phyloP scores from a whole-genome alignment of 2,888 invertebrate genomes.

The Epinotia nisella region DNA sequence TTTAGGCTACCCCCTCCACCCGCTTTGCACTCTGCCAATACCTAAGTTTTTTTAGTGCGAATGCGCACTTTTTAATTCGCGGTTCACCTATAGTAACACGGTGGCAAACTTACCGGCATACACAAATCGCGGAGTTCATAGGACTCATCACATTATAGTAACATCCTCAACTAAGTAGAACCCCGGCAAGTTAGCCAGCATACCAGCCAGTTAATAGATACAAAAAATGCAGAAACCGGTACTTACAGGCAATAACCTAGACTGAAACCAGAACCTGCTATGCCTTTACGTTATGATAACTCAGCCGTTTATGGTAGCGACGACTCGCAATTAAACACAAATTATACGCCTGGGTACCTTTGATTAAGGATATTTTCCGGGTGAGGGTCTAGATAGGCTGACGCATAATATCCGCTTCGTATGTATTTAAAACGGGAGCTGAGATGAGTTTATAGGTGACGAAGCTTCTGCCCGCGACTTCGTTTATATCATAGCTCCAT shows the following conservation, averaged over 20 bases:
- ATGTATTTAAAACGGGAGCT: constrained; percentile 37
- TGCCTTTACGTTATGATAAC: constrained; percentile 50
- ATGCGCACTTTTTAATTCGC: too few relatives aligned
- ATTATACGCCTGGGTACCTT: constrained; percentile 33
- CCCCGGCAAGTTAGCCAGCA: constrained; percentile 22
- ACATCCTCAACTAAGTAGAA: constrained; percentile 22
- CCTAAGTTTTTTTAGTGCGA: too few relatives aligned
- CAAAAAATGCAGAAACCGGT: constrained; percentile 43
- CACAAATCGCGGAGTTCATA: not conserved
- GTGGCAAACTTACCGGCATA: too few relatives aligned
- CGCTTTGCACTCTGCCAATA: too few relatives aligned
- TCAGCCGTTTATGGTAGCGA: constrained; percentile 47
- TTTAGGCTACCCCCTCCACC: too few relatives aligned
- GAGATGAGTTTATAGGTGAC: constrained; percentile 13
- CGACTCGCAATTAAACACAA: constrained; percentile 45
- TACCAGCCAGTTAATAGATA: constrained; percentile 40
- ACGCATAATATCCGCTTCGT: constrained; percentile 30
- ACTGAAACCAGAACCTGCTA: constrained; percentile 47
- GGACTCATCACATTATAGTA: not conserved
- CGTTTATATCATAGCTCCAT: too few relatives aligned
- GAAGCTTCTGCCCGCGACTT: too few relatives aligned
- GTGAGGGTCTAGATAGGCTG: constrained; percentile 18
- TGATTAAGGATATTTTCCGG: constrained; percentile 32
- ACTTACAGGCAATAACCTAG: constrained; percentile 46
- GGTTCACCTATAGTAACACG: too few relatives aligned